A percentile compares a stretch with the other conserved stretches of the same genome.
These are phyloP conservation scores for Trachymyrmex cornetzi DNA, from an alignment of 1,140 invertebrate species.

Conservation along the genomic window DNA sequence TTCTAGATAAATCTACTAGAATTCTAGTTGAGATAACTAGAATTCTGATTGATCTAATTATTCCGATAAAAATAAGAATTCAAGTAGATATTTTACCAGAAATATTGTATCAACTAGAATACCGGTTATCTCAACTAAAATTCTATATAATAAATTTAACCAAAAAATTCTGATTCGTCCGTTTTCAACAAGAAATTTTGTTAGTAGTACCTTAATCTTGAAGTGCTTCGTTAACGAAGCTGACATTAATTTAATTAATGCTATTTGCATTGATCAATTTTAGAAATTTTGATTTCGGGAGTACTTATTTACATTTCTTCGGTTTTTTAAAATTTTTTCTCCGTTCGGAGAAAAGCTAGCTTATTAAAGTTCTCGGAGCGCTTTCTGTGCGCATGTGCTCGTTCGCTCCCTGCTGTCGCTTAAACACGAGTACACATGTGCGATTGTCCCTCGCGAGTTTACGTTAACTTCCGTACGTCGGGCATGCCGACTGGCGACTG, in stretches of 20 bases:
- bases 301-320: background rate
- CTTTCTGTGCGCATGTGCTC: slow-evolving; percentile 35
- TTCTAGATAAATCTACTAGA: too few relatives aligned
- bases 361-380: background rate
- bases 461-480: slow-evolving; percentile 28
- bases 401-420: background rate
- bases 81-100: too few relatives aligned
- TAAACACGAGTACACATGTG: slow-evolving; percentile 19
- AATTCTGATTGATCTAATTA: too few relatives aligned
- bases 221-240: background rate
- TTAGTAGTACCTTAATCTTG: background rate
- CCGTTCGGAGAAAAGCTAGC: background rate
- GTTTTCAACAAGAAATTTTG: too few relatives aligned
- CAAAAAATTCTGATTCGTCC: too few relatives aligned
- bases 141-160: too few relatives aligned
- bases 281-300: background rate
- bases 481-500: slow-evolving; percentile 6
- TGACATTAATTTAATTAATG: background rate
- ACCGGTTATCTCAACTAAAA: too few relatives aligned
- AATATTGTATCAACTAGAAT: too few relatives aligned
- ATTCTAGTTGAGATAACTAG: too few relatives aligned
- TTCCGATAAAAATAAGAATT: too few relatives aligned
- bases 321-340: background rate
- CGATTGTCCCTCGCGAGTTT: slow-evolving; percentile 39
- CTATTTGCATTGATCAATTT: background rate